These are phyloP conservation scores for Anadara kagoshimensis DNA, from an alignment of 1,140 invertebrate species.

Conservation along the genomic window DNA sequence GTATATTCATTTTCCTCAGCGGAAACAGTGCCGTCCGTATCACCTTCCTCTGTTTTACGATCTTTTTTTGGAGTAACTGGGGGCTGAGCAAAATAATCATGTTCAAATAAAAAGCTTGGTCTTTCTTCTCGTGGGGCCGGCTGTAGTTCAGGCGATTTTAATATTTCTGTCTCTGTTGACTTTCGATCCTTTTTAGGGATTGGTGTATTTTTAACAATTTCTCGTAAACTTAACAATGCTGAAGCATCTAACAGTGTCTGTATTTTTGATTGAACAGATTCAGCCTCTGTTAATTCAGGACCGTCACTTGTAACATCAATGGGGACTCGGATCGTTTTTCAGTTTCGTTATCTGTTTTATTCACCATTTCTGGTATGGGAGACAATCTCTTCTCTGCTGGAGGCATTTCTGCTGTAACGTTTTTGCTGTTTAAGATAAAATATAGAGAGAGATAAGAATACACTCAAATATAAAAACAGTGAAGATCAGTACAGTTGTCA, in stretches of 20 bases:
- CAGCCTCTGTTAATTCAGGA: constrained; percentile 5
- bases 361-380: no score
- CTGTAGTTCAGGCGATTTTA: constrained; percentile 11
- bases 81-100: constrained; percentile 64
- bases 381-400: no score
- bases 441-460: no score
- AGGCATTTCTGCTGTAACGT: no score
- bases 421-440: no score
- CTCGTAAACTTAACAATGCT: constrained; percentile 35
- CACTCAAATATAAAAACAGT: no score
- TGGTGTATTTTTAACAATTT: constrained; percentile 31
- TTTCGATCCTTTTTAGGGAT: constrained; percentile 1
- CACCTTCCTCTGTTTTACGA: constrained; percentile 28
- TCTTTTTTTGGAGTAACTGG: constrained; percentile 16
- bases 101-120: constrained; percentile 59
- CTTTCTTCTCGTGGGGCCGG: constrained; percentile 36
- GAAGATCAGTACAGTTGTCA: no score
- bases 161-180: constrained; percentile 5
- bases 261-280: constrained; percentile 23
- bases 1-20: constrained; percentile 59
- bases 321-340: no score
- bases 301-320: background rate
- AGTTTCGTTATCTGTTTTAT: no score
- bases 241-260: constrained; percentile 38
- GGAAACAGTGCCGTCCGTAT: constrained; percentile 58